A percentile compares a stretch with the other conserved stretches of the same genome.
These are phyloP conservation scores for Pollenia amentaria DNA, from an alignment of 2,888 invertebrate genomes.

Conservation along the genomic window DNA sequence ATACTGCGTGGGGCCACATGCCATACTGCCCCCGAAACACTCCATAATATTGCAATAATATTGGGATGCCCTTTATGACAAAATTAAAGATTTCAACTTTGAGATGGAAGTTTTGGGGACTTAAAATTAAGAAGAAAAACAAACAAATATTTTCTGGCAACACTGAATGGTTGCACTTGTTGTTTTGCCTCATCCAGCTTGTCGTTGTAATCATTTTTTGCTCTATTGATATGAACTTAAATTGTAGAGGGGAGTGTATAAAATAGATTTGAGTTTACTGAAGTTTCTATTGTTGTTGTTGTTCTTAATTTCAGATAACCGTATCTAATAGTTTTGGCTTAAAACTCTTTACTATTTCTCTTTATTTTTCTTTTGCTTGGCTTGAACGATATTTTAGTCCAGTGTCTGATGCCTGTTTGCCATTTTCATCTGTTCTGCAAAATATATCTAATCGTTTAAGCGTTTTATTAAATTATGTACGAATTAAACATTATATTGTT, in stretches of 20 bases:
- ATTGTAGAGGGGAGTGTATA: constrained; percentile 30
- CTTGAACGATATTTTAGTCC: constrained; percentile 13
- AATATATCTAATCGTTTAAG: constrained; percentile 82
- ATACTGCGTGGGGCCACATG: too few relatives aligned
- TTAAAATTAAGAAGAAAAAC: too few relatives aligned
- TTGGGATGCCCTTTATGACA: too few relatives aligned
- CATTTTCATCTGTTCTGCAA: constrained; percentile 58
- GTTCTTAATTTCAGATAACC: constrained; percentile 66
- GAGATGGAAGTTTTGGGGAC: too few relatives aligned
- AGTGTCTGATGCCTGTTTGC: constrained; percentile 25
- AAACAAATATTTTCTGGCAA: not conserved
- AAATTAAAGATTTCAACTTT: too few relatives aligned
- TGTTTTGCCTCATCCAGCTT: constrained; percentile 40
- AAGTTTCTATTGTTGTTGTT: constrained; percentile 15
- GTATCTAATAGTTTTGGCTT: constrained; percentile 68
- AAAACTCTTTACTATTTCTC: constrained; percentile 43
- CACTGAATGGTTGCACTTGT: constrained; percentile 57
- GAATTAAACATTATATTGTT: constrained; percentile 68
- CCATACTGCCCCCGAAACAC: too few relatives aligned
- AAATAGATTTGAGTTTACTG: constrained; percentile 12
- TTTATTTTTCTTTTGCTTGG: not conserved
- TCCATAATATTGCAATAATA: too few relatives aligned
- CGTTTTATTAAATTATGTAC: constrained; percentile 83
- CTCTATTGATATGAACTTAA: constrained; percentile 47
- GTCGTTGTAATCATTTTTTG: constrained; percentile 16